Base-by-base conservation (phyloP, 2,888 invertebrate species). In the Acleris holmiana region DNA sequence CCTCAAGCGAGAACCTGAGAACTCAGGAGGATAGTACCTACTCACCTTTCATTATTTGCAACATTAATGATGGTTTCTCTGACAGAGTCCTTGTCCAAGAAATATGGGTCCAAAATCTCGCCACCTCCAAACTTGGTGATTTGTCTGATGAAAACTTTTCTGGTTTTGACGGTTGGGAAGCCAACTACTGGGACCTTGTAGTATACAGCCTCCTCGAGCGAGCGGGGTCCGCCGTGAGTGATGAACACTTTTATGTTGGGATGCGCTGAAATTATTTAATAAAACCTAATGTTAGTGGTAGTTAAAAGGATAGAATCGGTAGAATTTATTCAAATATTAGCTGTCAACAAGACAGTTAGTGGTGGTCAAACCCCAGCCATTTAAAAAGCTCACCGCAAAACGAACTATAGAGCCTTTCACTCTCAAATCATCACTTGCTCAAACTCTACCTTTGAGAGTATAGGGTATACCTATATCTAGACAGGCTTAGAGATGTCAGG, bases 161-260 rank as follows among this genome's bases (percentile, higher is more conserved):
- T 83, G 5, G 88, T 83, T 50, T 77, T 84, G 6, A 89, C 69
- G 15, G 85, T 73, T 4, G 92, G 92, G 6, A 92, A 76, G 5
- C 91, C 92, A 17, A 92, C 73, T 25, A 91, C 84, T 3, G 92
- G 92, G 2, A 89, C 87, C 75, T 80, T 77, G 68, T 88, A 91
- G 68, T 84, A 91, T 2, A 92, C 61, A 0, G 92, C 90, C 77
- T 92, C 92, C 76, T 92, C 92, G 8, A 92, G 73, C n/a, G 92
- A 91, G 2, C 92, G 82, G 2, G 83, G 69, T 13, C 92, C 92
- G 48, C 92, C 92, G 59, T 89, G 85, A 0, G 91, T 91, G 55
- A 92, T 81, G 66, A 92, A 91, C 0, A 80, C 89, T 74, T 88
- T 92, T 0, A 90, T 72, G 65, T 91, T 91, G 18, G 86, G 88